Conservation (phyloP, 2,888 invertebrate genomes). For the Buathra laborator region DNA sequence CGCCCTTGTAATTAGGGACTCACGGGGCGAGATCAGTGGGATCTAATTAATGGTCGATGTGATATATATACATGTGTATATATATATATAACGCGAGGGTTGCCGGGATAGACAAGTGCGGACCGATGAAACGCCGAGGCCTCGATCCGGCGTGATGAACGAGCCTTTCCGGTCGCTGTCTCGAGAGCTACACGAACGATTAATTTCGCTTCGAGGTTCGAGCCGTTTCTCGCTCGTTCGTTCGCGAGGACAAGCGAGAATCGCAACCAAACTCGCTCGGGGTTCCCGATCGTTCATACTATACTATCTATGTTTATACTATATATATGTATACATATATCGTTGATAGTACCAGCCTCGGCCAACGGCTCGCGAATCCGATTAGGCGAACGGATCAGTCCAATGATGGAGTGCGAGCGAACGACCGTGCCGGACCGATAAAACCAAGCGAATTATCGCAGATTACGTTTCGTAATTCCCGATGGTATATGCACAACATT, state of each 20-base stretch:
- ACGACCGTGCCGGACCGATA: conserved; percentile 37
- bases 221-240: conserved; percentile 46
- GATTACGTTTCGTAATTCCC: conserved; percentile 51
- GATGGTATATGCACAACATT: conserved; percentile 23
- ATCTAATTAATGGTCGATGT: conserved; percentile 68
- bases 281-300: neutral
- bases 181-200: conserved; percentile 67
- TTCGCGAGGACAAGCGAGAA: conserved; percentile 29
- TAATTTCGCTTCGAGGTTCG: conserved; percentile 72
- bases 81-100: neutral
- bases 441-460: conserved; percentile 48
- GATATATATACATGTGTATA: conserved; percentile 56
- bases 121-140: conserved; percentile 48
- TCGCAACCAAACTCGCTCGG: conserved; percentile 6
- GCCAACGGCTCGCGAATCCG: conserved; percentile 64
- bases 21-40: conserved; percentile 61
- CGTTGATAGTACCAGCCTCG: conserved; percentile 12
- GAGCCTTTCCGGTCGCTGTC: conserved; percentile 71
- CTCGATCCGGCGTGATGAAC: conserved; percentile 70
- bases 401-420: conserved; percentile 47
- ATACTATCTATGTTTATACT: conserved; percentile 47
- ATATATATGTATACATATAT: neutral
- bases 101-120: neutral
- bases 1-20: conserved; percentile 52
- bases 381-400: conserved; percentile 64